Percentiles rank a stretch among this genome's conserved stretches.
These are phyloP conservation scores for Paramisgurnus dabryanus DNA, from an alignment of 2,113 vertebrate genomes.

Conservation along the genomic window DNA sequence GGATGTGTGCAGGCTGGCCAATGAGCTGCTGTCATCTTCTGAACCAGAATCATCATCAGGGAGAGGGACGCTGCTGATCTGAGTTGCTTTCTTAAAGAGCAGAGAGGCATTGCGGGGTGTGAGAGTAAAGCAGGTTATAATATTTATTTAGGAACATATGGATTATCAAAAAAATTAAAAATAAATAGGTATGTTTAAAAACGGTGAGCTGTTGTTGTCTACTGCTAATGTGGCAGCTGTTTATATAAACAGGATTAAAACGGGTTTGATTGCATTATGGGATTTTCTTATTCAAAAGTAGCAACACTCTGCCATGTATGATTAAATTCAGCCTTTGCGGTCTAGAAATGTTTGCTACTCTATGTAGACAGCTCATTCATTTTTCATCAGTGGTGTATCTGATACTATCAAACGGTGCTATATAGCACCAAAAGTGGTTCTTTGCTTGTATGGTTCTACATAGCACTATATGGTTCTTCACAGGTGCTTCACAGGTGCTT, in stretches of 20 bases:
- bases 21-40: conserved; percentile 86
- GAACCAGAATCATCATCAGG: conserved; percentile 86
- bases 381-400: background rate
- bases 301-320: too few relatives aligned
- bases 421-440: too few relatives aligned
- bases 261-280: too few relatives aligned
- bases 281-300: too few relatives aligned
- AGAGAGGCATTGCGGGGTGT: rapidly evolving
- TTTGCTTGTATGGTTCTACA: too few relatives aligned
- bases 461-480: too few relatives aligned
- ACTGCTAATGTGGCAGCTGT: too few relatives aligned
- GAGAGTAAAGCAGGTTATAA: background rate
- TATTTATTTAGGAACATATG: background rate
- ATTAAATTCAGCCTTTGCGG: too few relatives aligned
- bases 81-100: conserved; percentile 81
- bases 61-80: conserved; percentile 86
- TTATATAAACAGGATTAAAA: too few relatives aligned
- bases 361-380: background rate
- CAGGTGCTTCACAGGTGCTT: too few relatives aligned
- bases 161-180: too few relatives aligned
- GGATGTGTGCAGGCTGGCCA: conserved; percentile 83
- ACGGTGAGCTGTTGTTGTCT: background rate
- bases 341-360: background rate
- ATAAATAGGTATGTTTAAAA: background rate
- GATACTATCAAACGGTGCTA: background rate